Conservation (phyloP, 2,888 invertebrate species). For the Drosophila villosipedis region DNA sequence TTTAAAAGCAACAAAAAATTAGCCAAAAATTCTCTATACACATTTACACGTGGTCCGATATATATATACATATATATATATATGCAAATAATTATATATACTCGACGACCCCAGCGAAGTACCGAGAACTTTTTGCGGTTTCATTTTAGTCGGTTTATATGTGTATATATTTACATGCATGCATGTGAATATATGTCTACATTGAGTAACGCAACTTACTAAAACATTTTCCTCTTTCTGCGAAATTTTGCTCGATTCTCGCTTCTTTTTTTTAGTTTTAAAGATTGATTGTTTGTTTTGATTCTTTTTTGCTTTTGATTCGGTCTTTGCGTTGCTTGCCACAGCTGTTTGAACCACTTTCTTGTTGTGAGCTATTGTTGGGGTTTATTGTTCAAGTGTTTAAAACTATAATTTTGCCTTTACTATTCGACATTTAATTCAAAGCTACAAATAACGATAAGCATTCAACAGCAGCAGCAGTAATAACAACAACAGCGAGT, state of each 20-base stretch:
- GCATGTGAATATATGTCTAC: neutral
- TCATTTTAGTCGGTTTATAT: neutral
- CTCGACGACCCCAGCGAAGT: slow-evolving; percentile 5
- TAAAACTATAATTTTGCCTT: slow-evolving; percentile 34
- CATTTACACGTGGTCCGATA: slow-evolving; percentile 11
- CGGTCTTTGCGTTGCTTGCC: slow-evolving; percentile 1
- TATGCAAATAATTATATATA: slow-evolving; percentile 12
- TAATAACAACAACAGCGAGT: neutral
- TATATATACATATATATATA: neutral
- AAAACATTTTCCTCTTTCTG: slow-evolving; percentile 27
- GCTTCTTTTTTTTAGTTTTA: neutral
- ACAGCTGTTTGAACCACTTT: slow-evolving; percentile 17
- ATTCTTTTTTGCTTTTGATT: neutral
- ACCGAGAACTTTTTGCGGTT: slow-evolving; percentile 6
- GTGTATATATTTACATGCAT: neutral
- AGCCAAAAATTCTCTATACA: neutral
- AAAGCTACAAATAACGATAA: slow-evolving; percentile 14
- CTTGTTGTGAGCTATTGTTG: slow-evolving; percentile 4
- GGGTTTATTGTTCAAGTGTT: slow-evolving; percentile 7
- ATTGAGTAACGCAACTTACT: slow-evolving; percentile 23
- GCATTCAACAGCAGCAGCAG: neutral
- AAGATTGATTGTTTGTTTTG: neutral
- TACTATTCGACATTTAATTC: slow-evolving; percentile 18
- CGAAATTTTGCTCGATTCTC: neutral
- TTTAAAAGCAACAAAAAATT: neutral